Conservation (phyloP, 2,888 invertebrate genomes). For the Strigamia maritima region DNA sequence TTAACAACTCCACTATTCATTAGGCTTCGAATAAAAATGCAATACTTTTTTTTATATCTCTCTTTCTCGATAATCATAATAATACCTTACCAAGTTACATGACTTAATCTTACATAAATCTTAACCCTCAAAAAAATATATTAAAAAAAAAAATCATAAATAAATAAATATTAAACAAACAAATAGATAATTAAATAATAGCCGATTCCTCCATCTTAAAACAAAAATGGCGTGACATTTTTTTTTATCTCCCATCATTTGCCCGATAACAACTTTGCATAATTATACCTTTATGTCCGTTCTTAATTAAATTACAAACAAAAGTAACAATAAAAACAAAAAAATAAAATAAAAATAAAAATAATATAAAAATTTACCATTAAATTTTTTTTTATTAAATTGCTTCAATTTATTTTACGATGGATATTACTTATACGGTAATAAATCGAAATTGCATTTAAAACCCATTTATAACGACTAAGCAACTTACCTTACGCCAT, state of each 20-base stretch:
- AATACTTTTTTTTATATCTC: not conserved
- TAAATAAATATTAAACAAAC: not conserved
- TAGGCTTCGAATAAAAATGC: not conserved
- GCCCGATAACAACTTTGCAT: not conserved
- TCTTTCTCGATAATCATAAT: not conserved
- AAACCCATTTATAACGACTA: not conserved
- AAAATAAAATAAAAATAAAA: not conserved
- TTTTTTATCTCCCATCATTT: not conserved
- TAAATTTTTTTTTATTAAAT: too few relatives aligned
- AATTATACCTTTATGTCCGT: not conserved
- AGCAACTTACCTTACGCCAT: not conserved
- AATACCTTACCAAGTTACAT: not conserved
- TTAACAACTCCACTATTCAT: not conserved
- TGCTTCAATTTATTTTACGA: not conserved
- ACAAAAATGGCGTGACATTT: slow-evolving; percentile 7
- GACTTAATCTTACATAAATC: not conserved
- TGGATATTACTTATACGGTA: not conserved
- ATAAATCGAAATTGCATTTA: not conserved
- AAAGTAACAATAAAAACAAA: not conserved
- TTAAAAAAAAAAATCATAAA: not conserved
- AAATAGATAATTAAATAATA: not conserved
- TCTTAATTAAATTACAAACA: slow-evolving; percentile 13
- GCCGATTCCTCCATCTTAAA: not conserved
- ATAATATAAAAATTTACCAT: not conserved
- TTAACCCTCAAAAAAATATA: not conserved